Evolutionary conservation across 2,113 vertebrate species (phyloP), one percentile per base, ranked within the genome.

Genomic region (Macaca nemestrina): DNA sequence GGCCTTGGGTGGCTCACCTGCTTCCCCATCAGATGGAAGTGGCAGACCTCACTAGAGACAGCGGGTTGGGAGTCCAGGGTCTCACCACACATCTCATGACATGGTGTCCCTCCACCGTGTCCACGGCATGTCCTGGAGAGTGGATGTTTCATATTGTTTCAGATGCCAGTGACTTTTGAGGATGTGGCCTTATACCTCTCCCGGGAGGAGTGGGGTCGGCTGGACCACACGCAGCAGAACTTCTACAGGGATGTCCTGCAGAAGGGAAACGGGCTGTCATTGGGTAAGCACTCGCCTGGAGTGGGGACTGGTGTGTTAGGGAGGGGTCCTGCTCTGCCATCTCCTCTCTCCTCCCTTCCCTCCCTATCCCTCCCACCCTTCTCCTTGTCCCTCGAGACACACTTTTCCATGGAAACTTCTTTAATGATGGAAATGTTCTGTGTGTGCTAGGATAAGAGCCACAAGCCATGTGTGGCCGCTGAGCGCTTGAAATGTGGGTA

Each of bases 81-180:
- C 83, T 10, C 0, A 23, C n/a, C 78, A 2, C 3, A 25, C 12
- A 0, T 57, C 45, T 68, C 59, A 70, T 17, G 2, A 20, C 92
- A 5, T 35, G 3, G 4, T 4, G 68, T 32, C 30, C 52, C 48
- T 67, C 40, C 17, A 11, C 12, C 6, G 6, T 68, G n/a, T 72
- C 61, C 55, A 43, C 27, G 4, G 59, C n/a, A 1, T 32, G 40
- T 50, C 85, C 52, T 84, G 68, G 23, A 80, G 82, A 43, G 45
- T 38, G 27, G 43, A 14, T 10, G 1, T 88, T 67, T 75, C 20
- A 0, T 93, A 40, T 76, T 89, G 20, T 96, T 95, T 57, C 90
- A 98, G 98, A 98, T 98, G 97, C 97, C 96, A 0, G 97, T 98
- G 87, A 98, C 97, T 57, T 98, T 98, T 73, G 98, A 98, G 93